A percentile compares a stretch with the other conserved stretches of the same genome.
These are phyloP conservation scores for Campoletis raptor DNA, from an alignment of 2,888 invertebrate genomes.

Conservation along the genomic window DNA sequence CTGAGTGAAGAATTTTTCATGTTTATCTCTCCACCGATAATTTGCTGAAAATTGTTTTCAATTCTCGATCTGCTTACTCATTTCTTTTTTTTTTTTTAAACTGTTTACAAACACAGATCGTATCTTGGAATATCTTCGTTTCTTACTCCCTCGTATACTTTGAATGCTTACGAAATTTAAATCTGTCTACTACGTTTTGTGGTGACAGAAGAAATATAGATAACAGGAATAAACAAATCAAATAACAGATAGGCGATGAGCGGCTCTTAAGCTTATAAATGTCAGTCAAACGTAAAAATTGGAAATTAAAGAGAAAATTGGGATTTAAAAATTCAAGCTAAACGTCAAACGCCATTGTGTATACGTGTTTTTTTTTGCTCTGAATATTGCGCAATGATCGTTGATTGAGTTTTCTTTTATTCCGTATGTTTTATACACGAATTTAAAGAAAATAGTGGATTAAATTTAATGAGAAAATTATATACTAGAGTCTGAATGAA, in stretches of 20 bases:
- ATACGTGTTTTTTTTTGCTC: constrained; percentile 9
- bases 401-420: neutral
- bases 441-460: neutral
- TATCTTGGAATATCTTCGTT: neutral
- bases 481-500: neutral
- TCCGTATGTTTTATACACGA: neutral
- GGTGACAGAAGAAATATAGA: constrained; percentile 41
- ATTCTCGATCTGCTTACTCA: constrained; percentile 32
- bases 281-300: constrained; percentile 64
- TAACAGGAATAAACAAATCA: constrained; percentile 45
- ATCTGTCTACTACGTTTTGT: constrained; percentile 32
- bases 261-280: constrained; percentile 68
- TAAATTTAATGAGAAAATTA: neutral
- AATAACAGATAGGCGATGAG: constrained; percentile 70
- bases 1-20: constrained; percentile 34
- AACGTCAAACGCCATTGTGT: constrained; percentile 68
- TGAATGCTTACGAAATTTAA: constrained; percentile 37
- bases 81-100: neutral
- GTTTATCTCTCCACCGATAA: constrained; percentile 51
- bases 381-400: neutral
- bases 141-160: constrained; percentile 10
- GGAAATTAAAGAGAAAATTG: constrained; percentile 55
- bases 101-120: neutral
- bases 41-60: constrained; percentile 48
- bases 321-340: constrained; percentile 68